Percentiles rank a stretch among this genome's conserved stretches.
These are phyloP conservation scores for Coilia nasus DNA, from an alignment of 2,797 vertebrate species.

Conservation along the genomic window DNA sequence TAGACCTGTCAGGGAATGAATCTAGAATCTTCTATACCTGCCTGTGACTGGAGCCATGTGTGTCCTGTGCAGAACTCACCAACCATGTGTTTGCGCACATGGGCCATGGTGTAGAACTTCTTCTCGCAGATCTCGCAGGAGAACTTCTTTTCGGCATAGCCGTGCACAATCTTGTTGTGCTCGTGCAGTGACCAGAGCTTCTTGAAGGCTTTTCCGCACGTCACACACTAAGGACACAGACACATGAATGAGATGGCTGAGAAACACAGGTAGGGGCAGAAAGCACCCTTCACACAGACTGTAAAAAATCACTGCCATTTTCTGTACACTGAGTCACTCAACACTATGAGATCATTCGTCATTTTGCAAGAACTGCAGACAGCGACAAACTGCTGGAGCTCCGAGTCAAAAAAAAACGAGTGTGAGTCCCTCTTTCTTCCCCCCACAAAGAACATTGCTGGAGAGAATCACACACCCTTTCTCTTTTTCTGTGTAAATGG, in stretches of 20 bases:
- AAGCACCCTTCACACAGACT: not conserved
- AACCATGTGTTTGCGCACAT: slow-evolving; percentile 95
- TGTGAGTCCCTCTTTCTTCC: not conserved
- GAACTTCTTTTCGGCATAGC: slow-evolving; percentile 97
- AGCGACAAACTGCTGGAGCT: not conserved
- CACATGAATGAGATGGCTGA: not conserved
- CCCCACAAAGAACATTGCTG: no score
- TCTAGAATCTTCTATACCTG: not conserved
- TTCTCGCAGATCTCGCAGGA: slow-evolving; percentile 98
- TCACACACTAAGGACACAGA: slow-evolving; percentile 81
- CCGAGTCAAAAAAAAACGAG: not conserved
- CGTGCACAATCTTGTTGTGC: slow-evolving; percentile 96
- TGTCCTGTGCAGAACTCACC: not conserved
- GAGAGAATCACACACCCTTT: no score
- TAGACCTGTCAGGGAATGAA: not conserved
- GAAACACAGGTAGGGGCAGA: not conserved
- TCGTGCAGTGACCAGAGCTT: slow-evolving; percentile 98
- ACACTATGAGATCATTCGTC: not conserved
- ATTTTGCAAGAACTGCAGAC: not conserved
- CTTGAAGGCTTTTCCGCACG: slow-evolving; percentile 95
- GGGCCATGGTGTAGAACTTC: slow-evolving; percentile 99
- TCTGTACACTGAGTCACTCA: not conserved
- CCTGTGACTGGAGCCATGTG: not conserved
- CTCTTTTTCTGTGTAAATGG: not conserved
- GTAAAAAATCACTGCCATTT: not conserved